Percentiles rank a stretch among this genome's conserved stretches.
Evolutionary conservation across 2,888 invertebrate genomes (phyloP).

Genomic region (Saturnia pavonia): DNA sequence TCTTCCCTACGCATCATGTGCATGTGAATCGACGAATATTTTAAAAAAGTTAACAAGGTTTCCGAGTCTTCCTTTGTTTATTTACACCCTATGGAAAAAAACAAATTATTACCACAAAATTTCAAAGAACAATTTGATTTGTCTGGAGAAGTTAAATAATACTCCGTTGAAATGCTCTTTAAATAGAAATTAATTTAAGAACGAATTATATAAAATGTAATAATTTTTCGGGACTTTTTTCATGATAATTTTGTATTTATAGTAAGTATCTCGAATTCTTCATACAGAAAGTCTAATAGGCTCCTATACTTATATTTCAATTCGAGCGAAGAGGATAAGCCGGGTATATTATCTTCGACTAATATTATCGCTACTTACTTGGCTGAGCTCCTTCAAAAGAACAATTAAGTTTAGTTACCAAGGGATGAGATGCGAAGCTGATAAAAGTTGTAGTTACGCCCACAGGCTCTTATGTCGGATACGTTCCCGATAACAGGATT

Average conservation of each 20-base stretch:
- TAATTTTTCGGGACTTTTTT: too few relatives aligned
- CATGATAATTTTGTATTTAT: not conserved
- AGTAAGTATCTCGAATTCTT: not conserved
- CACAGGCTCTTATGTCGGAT: conserved; percentile 50
- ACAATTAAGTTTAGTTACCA: conserved; percentile 49
- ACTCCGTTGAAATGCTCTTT: not conserved
- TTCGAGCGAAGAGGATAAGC: not conserved
- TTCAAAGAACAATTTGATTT: conserved; percentile 48
- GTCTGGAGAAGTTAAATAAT: conserved; percentile 21
- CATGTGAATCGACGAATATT: conserved; percentile 72
- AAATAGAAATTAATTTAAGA: too few relatives aligned
- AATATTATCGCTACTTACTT: conserved; percentile 5
- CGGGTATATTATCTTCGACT: not conserved
- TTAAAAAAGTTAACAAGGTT: conserved; percentile 80
- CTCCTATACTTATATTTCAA: not conserved
- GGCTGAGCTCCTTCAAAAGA: conserved; percentile 31
- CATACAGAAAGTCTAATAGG: not conserved
- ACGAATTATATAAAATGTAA: too few relatives aligned
- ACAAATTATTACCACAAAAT: conserved; percentile 65
- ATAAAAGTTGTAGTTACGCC: conserved; percentile 56
- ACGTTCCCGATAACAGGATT: conserved; percentile 73
- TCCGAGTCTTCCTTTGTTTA: conserved; percentile 75
- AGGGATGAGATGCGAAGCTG: conserved; percentile 51
- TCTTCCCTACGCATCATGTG: too few relatives aligned
- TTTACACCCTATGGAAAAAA: conserved; percentile 61